Percentiles rank a stretch among this genome's conserved stretches.
Evolutionary conservation across 2,113 vertebrate genomes (phyloP).

Genomic region (Pimephales promelas): DNA sequence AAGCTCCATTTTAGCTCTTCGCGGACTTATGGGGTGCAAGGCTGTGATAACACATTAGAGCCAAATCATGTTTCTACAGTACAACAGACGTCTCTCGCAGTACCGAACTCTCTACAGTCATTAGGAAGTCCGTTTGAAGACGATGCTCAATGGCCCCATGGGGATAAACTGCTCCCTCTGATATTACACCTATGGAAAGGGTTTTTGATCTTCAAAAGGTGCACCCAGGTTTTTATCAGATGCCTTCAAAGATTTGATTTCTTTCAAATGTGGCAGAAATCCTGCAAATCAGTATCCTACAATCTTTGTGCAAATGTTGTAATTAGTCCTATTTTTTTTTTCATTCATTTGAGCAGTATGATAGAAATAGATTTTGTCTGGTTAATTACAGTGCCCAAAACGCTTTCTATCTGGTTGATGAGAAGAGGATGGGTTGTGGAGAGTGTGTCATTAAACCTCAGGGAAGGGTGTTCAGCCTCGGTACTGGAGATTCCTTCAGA

Average conservation of each 20-base stretch:
- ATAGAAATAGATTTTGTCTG: constrained; percentile 21
- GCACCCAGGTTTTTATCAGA: constrained; percentile 9
- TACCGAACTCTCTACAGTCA: constrained; percentile 65
- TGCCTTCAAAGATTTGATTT: neutral
- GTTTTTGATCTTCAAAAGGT: constrained; percentile 36
- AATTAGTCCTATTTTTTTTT: constrained; percentile 30
- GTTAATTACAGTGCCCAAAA: constrained; percentile 15
- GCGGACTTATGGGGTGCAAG: neutral
- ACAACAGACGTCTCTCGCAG: neutral
- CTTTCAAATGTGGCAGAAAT: constrained; percentile 2
- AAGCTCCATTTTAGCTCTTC: constrained; percentile 4
- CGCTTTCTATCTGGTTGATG: neutral
- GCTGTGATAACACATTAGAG: constrained; percentile 19
- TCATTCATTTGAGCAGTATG: neutral
- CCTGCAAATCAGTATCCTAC: neutral
- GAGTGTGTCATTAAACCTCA: neutral
- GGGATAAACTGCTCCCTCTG: constrained; percentile 35
- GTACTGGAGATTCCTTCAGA: neutral
- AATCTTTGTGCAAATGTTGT: constrained; percentile 13
- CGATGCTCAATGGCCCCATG: constrained; percentile 65
- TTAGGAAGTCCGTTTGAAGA: constrained; percentile 78
- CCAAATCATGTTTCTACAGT: constrained; percentile 36
- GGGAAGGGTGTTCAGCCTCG: neutral
- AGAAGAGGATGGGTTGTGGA: constrained; percentile 5
- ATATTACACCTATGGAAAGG: constrained; percentile 38